phyloP scores from a whole-genome alignment of 2,113 vertebrate species.

The Vombatus ursinus region DNA sequence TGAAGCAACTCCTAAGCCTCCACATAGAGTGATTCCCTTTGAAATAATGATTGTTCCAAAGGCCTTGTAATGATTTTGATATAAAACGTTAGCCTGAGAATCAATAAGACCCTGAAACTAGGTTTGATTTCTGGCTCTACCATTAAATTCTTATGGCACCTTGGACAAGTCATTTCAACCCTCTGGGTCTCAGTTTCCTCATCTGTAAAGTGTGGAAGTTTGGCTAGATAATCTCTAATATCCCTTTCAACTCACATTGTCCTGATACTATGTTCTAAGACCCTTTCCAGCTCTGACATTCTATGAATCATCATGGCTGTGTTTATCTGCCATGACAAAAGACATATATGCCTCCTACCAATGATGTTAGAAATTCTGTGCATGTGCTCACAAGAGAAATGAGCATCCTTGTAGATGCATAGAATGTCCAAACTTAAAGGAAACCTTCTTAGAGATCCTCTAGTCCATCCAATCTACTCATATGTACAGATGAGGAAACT shows the following conservation, averaged over 20 bases:
- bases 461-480: neutral
- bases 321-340: neutral
- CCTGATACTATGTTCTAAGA: neutral
- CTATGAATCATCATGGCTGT: neutral
- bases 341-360: neutral
- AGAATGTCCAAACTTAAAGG: neutral
- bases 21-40: slow-evolving; percentile 21
- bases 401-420: neutral
- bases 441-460: neutral
- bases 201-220: neutral
- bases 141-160: neutral
- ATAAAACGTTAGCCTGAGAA: neutral
- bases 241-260: neutral
- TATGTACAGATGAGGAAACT: neutral
- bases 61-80: neutral
- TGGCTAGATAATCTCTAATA: neutral
- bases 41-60: slow-evolving; percentile 33
- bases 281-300: neutral
- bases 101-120: neutral
- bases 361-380: neutral
- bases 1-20: slow-evolving; percentile 30
- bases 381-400: neutral
- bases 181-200: neutral
- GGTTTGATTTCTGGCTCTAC: neutral
- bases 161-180: neutral